Evolutionary conservation across 2,113 vertebrate genomes (phyloP).

Genomic region (Beaufortia kweichowensis): DNA sequence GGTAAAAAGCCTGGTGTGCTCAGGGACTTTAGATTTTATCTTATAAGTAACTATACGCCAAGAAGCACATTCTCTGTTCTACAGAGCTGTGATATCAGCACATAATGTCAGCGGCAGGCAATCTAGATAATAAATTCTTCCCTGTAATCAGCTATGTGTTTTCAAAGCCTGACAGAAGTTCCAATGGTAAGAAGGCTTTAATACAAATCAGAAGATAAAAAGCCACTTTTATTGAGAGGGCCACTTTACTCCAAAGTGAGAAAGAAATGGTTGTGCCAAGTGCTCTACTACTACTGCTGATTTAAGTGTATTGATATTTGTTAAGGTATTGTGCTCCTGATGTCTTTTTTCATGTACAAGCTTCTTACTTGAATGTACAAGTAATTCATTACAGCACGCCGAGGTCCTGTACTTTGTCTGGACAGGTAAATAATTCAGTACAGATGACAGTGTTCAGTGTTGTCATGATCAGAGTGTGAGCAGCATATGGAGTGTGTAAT

Average conservation of each 20-base stretch:
- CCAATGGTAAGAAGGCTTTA: slow-evolving; percentile 54
- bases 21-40: slow-evolving; percentile 71
- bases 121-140: slow-evolving; percentile 68
- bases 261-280: slow-evolving; percentile 33
- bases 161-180: slow-evolving; percentile 57
- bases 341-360: slow-evolving; percentile 21
- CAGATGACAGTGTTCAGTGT: background rate
- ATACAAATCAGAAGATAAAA: slow-evolving; percentile 60
- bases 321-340: background rate
- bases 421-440: slow-evolving; percentile 2
- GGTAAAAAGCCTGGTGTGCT: slow-evolving; percentile 49
- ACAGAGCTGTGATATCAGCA: slow-evolving; percentile 57
- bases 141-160: slow-evolving; percentile 69
- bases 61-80: slow-evolving; percentile 54
- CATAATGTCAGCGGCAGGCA: slow-evolving; percentile 61
- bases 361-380: background rate
- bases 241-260: slow-evolving; percentile 34
- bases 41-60: slow-evolving; percentile 65
- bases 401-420: background rate
- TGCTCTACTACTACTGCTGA: slow-evolving; percentile 15
- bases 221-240: slow-evolving; percentile 44
- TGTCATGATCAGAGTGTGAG: slow-evolving; percentile 9
- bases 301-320: slow-evolving; percentile 13
- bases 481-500: slow-evolving; percentile 15
- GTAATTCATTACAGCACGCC: background rate